These are phyloP conservation scores for Eriocheir sinensis DNA, from an alignment of 1,140 invertebrate genomes.

Conservation along the genomic window DNA sequence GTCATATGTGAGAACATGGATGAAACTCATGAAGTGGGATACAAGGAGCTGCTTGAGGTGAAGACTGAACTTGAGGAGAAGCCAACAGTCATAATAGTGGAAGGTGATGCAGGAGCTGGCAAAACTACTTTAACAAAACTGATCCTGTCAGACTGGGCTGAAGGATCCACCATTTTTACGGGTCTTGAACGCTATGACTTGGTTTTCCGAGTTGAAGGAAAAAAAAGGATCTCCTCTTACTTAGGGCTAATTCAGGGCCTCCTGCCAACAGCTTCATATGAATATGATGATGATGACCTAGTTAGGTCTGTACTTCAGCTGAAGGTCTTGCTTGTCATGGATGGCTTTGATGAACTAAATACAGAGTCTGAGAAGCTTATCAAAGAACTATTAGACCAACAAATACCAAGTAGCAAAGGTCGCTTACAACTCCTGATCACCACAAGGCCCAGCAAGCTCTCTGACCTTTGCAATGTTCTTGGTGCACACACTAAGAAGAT, in stretches of 20 bases:
- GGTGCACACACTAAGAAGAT: neutral
- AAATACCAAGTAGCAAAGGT: neutral
- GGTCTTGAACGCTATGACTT: slow-evolving; percentile 45
- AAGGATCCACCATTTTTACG: neutral
- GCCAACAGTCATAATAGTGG: slow-evolving; percentile 44
- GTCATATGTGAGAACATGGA: neutral
- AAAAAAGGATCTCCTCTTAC: slow-evolving; percentile 45
- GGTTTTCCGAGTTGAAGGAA: slow-evolving; percentile 56
- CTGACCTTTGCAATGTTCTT: neutral
- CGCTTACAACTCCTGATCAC: slow-evolving; percentile 52
- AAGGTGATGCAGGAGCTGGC: slow-evolving; percentile 67
- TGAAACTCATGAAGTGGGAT: neutral
- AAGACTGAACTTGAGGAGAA: neutral
- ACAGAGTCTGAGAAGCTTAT: slow-evolving; percentile 38
- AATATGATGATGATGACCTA: slow-evolving; percentile 45
- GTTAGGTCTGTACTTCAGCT: slow-evolving; percentile 32
- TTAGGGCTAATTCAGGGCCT: slow-evolving; percentile 20
- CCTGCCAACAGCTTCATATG: slow-evolving; percentile 30
- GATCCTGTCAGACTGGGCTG: slow-evolving; percentile 51
- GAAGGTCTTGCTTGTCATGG: slow-evolving; percentile 49
- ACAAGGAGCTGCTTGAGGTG: slow-evolving; percentile 11
- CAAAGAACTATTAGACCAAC: slow-evolving; percentile 17
- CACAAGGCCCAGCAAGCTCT: slow-evolving; percentile 50
- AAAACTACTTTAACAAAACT: slow-evolving; percentile 66
- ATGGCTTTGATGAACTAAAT: slow-evolving; percentile 70